Evolutionary conservation across 2,797 vertebrate genomes (phyloP), one percentile per base, ranked within the genome.

Genomic region (Pipistrellus nathusii): DNA sequence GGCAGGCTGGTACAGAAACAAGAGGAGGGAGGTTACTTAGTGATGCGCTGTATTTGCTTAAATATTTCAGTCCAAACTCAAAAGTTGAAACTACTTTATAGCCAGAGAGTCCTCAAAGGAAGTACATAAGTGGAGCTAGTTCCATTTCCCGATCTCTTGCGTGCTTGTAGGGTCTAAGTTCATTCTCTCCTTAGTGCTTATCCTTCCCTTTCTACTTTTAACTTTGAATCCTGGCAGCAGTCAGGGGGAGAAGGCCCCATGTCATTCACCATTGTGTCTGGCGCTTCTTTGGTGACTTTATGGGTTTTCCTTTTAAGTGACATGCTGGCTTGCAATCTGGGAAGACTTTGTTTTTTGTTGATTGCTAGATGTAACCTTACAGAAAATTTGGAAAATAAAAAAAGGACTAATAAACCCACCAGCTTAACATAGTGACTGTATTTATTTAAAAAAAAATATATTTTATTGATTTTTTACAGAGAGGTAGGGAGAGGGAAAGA

Each of bases 281-380:
- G 5, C 64, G 8, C 84, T 44, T 85, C 46, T 66, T 51, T 15
- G 11, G 20, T 64, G 62, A 78, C n/a, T 38, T 12, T 35, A 41
- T 69, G 57, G 25, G 11, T 55, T 96, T 69, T 80, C 57, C 35
- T 87, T 73, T n/a, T 76, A 83, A 69, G 59, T 68, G n/a, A 75
- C 66, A 41, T 48, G 23, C 85, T 80, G 48, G 35, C 71, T 87
- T 84, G 35, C 12, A 90, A 46, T 51, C 23, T 48, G 51, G 69
- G 4, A 76, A 55, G 27, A n/a, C 71, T 90, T 87, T 69, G 27
- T 94, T 92, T 86, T 73, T 55, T 83, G 23, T 89, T 92, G 38
- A 94, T 35, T 90, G 90, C 35, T 68, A 89, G 46, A 59, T 83
- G 48, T 38, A 82, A 32, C 44, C 73, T 80, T 80, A 32, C 12